phyloP scores from a whole-genome alignment of 2,888 invertebrate species.

The Myathropa florea region DNA sequence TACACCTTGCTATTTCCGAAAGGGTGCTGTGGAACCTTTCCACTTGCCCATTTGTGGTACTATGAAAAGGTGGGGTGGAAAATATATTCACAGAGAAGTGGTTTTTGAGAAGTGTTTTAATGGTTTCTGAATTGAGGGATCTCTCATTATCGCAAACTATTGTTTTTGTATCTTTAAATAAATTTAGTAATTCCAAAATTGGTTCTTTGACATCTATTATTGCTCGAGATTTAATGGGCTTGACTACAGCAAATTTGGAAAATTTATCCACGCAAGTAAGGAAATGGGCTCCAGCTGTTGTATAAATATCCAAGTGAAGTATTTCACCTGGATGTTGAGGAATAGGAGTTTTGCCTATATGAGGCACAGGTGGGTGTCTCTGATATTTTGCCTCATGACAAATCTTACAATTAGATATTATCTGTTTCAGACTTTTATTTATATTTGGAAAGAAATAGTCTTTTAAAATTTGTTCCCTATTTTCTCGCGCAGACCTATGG shows the following conservation, averaged over 20 bases:
- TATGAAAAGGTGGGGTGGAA: constrained; percentile 19
- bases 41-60: constrained; percentile 35
- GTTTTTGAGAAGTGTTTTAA: constrained; percentile 11
- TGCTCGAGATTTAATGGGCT: too few relatives aligned
- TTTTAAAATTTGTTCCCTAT: constrained; percentile 14
- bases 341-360: background rate
- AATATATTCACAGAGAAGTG: constrained; percentile 14
- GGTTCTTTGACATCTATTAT: constrained; percentile 7
- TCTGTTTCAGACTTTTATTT: too few relatives aligned
- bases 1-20: too few relatives aligned
- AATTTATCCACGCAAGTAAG: constrained; percentile 19
- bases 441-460: background rate
- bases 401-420: constrained; percentile 5
- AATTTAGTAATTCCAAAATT: constrained; percentile 12
- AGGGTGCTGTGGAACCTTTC: constrained; percentile 40
- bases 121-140: too few relatives aligned
- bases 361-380: background rate
- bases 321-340: too few relatives aligned
- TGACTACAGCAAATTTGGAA: background rate
- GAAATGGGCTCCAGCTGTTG: background rate
- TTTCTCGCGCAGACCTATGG: constrained; percentile 14
- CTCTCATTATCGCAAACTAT: constrained; percentile 32
- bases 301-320: too few relatives aligned
- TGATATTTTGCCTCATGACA: constrained; percentile 29
- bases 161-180: constrained; percentile 10